Conservation (phyloP, 1,140 invertebrate genomes). For the Sitobion miscanthi region DNA sequence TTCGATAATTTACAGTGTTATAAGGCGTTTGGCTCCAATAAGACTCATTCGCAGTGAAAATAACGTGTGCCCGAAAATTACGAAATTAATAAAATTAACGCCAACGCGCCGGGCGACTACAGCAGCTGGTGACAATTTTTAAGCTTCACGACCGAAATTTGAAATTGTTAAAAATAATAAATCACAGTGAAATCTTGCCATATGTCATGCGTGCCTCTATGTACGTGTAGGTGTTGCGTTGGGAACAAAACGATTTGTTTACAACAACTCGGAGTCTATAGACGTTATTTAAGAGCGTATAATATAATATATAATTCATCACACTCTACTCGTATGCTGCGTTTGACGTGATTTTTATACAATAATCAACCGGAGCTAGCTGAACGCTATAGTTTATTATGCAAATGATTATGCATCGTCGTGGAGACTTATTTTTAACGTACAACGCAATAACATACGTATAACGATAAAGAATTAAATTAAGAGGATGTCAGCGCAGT, state of each 20-base stretch:
- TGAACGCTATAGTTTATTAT: not conserved
- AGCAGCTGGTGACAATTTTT: not conserved
- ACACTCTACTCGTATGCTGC: not conserved
- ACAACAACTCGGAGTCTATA: not conserved
- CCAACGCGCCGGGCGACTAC: not conserved
- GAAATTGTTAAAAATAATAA: not conserved
- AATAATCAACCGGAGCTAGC: not conserved
- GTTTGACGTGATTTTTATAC: slow-evolving; percentile 4
- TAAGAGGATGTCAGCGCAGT: not conserved
- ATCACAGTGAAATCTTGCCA: not conserved
- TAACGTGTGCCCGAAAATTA: not conserved
- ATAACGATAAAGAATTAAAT: not conserved
- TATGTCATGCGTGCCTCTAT: not conserved
- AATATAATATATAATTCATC: not conserved
- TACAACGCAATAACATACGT: not conserved
- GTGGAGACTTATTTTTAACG: not conserved
- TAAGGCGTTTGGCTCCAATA: not conserved
- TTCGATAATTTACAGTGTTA: not conserved
- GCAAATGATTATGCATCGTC: not conserved
- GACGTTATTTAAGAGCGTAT: not conserved
- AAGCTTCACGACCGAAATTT: not conserved
- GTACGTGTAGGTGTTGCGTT: not conserved
- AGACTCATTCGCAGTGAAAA: not conserved
- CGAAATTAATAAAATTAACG: not conserved
- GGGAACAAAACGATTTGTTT: not conserved